Evolutionary conservation across 2,888 invertebrate species (phyloP).

Genomic region (Drosophila silvestris): DNA sequence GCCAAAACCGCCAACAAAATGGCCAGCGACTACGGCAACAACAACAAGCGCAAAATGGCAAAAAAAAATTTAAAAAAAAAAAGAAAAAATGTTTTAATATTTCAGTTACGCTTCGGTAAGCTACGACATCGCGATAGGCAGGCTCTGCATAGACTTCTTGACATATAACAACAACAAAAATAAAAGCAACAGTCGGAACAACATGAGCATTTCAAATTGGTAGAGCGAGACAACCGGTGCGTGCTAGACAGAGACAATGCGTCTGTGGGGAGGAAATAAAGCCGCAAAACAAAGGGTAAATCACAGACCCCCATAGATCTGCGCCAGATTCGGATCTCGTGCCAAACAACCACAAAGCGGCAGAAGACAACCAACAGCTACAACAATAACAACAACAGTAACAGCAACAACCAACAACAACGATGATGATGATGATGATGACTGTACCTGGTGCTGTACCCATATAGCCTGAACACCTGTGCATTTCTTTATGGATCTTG

Average conservation of each 20-base stretch:
- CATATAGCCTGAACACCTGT: constrained; percentile 66
- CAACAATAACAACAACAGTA: constrained; percentile 13
- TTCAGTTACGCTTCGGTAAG: constrained; percentile 82
- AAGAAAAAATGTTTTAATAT: constrained; percentile 71
- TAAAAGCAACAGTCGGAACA: constrained; percentile 24
- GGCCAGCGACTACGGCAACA: constrained; percentile 54
- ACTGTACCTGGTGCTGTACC: constrained; percentile 47
- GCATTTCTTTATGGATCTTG: constrained; percentile 81
- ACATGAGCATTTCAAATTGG: constrained; percentile 50
- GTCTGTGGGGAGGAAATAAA: constrained; percentile 23
- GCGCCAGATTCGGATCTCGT: constrained; percentile 65
- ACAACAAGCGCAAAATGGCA: constrained; percentile 35
- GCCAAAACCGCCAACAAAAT: constrained; percentile 77
- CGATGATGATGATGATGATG: constrained; percentile 14
- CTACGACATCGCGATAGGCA: constrained; percentile 80
- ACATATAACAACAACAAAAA: constrained; percentile 39
- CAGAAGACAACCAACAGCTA: constrained; percentile 22
- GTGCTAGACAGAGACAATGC: constrained; percentile 16
- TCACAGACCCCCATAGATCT: constrained; percentile 65
- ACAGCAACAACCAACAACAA: constrained; percentile 17
- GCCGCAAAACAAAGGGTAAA: constrained; percentile 69
- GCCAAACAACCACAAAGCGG: constrained; percentile 69
- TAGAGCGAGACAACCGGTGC: constrained; percentile 34
- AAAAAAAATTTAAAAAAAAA: constrained; percentile 16
- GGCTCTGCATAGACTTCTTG: constrained; percentile 72